phyloP scores from a whole-genome alignment of 2,888 invertebrate genomes.

The Macrostomum cliftonense region DNA sequence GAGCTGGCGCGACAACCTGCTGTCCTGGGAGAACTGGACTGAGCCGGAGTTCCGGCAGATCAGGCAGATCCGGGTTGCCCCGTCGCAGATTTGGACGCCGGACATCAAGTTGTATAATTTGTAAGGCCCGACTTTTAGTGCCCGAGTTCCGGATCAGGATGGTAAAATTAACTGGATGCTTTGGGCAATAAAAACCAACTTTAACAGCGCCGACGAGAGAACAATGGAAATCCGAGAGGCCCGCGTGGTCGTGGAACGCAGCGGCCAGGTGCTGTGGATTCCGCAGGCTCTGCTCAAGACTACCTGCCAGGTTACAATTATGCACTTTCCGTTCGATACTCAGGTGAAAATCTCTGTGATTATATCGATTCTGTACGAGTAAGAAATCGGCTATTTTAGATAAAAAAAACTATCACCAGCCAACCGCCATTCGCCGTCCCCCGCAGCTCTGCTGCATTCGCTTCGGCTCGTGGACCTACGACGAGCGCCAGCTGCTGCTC shows the following conservation, averaged over 20 bases:
- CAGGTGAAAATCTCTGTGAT: too few relatives aligned
- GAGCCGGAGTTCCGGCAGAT: too few relatives aligned
- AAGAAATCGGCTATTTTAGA: too few relatives aligned
- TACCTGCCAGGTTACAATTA: conserved; percentile 13
- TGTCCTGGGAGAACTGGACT: conserved; percentile 4
- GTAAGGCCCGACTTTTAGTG: too few relatives aligned
- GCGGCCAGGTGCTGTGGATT: conserved; percentile 13
- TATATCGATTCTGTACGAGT: too few relatives aligned
- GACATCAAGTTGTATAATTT: conserved; percentile 23
- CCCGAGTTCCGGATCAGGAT: too few relatives aligned
- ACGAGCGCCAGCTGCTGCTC: conserved; percentile 8
- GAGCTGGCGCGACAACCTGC: conserved; percentile 9
- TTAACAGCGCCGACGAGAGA: conserved; percentile 6
- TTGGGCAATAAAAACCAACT: too few relatives aligned
- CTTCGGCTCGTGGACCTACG: conserved; percentile 13
- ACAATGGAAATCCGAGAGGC: conserved; percentile 11
- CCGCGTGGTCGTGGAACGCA: conserved; percentile 6
- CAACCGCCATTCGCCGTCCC: too few relatives aligned
- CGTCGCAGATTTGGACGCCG: conserved; percentile 26
- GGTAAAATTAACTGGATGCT: too few relatives aligned
- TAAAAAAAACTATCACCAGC: too few relatives aligned
- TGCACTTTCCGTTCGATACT: conserved; percentile 14
- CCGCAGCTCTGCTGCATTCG: conserved; percentile 10
- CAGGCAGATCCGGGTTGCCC: too few relatives aligned
- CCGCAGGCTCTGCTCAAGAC: conserved; percentile 14